A percentile compares a stretch with the other conserved stretches of the same genome.
phyloP scores from a whole-genome alignment of 1,140 invertebrate genomes.

The Camponotus vicinus region DNA sequence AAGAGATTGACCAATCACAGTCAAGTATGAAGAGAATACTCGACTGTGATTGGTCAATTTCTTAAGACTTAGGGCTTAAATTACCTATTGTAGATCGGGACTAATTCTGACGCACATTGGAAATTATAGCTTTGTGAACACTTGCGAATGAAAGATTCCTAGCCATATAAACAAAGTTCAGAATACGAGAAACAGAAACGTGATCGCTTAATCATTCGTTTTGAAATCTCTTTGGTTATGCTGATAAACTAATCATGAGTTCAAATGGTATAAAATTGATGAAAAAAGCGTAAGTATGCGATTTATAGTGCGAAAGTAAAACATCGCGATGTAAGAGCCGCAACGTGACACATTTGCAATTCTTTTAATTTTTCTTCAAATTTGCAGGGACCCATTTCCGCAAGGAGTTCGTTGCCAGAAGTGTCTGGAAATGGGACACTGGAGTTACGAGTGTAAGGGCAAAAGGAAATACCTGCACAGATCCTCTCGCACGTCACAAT shows the following conservation, averaged over 20 bases:
- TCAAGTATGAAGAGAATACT: no score
- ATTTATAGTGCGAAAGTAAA: not conserved
- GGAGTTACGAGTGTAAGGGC: conserved; percentile 97
- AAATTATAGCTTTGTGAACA: not conserved
- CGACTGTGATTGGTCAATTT: no score
- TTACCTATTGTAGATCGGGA: no score
- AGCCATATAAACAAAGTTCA: conserved; percentile 63
- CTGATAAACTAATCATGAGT: conserved; percentile 71
- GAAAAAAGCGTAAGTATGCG: conserved; percentile 78
- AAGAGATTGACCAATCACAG: no score
- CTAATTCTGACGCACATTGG: not conserved
- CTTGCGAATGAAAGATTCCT: not conserved
- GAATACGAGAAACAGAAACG: not conserved
- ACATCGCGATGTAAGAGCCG: not conserved
- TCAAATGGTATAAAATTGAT: conserved; percentile 73
- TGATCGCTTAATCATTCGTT: not conserved
- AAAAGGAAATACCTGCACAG: conserved; percentile 95
- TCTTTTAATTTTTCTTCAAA: conserved; percentile 4
- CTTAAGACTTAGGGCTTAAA: no score
- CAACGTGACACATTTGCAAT: not conserved
- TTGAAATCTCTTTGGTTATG: conserved; percentile 28
- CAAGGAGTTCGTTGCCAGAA: conserved; percentile 94
- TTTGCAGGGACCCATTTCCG: conserved; percentile 86
- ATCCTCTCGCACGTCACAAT: conserved; percentile 91
- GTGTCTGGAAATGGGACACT: conserved; percentile 96